A percentile compares a stretch with the other conserved stretches of the same genome.
Evolutionary conservation across 2,113 vertebrate genomes (phyloP).

Genomic region (Sardina pilchardus): DNA sequence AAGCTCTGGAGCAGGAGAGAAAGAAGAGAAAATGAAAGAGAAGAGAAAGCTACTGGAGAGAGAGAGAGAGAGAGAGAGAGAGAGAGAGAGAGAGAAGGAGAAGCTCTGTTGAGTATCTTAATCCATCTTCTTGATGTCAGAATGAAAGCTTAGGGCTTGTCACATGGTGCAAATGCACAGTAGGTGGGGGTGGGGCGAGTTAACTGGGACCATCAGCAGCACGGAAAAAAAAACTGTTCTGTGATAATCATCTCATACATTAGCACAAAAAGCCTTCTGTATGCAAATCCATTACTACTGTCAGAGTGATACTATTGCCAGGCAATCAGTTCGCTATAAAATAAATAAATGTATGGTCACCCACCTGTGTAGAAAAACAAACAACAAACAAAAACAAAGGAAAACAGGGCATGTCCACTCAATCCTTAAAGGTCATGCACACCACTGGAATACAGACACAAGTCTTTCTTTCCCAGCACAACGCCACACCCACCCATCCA

Average conservation of each 20-base stretch:
- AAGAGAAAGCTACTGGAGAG: not conserved
- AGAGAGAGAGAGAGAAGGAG: not conserved
- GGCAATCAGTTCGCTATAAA: not conserved
- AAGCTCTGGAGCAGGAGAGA: not conserved
- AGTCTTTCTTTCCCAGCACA: no score
- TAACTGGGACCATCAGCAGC: slow-evolving; percentile 2
- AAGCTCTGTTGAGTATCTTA: not conserved
- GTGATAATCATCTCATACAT: not conserved
- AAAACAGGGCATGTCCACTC: not conserved
- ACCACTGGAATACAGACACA: no score
- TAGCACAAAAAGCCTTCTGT: not conserved
- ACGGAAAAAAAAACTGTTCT: not conserved
- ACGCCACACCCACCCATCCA: not conserved
- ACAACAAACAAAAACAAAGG: no score
- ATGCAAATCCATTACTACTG: not conserved
- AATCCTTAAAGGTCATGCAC: not conserved
- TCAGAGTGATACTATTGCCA: not conserved
- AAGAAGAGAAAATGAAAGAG: not conserved
- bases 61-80: slow-evolving; percentile 14
- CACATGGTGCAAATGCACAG: not conserved
- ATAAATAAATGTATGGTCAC: not conserved
- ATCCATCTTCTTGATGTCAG: slow-evolving; percentile 32
- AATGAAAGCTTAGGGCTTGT: not conserved
- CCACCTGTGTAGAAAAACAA: no score
- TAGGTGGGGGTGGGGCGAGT: not conserved